Conservation (phyloP, 1,140 invertebrate species). For the Chymomyza costata region DNA sequence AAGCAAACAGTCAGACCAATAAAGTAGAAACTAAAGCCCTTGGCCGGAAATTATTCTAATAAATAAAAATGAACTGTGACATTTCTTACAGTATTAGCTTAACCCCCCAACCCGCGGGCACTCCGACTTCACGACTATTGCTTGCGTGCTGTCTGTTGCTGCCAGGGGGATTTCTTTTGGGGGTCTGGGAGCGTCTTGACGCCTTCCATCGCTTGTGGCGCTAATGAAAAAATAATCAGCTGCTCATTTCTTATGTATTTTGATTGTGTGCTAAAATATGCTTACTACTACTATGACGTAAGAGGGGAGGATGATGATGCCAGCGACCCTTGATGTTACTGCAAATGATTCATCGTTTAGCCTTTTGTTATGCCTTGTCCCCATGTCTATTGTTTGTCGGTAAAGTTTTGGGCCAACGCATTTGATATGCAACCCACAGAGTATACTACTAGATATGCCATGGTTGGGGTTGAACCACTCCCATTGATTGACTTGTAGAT, state of each 20-base stretch:
- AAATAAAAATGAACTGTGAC: conserved; percentile 70
- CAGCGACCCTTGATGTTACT: conserved; percentile 13
- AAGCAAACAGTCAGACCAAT: too few relatives aligned
- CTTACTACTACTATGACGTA: neutral
- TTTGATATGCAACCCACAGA: too few relatives aligned
- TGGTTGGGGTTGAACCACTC: too few relatives aligned
- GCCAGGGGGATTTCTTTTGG: conserved; percentile 4
- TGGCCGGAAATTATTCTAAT: conserved; percentile 55
- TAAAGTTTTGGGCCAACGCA: too few relatives aligned
- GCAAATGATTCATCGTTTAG: conserved; percentile 41
- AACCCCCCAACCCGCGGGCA: neutral
- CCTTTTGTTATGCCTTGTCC: neutral
- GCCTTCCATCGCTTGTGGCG: conserved; percentile 6
- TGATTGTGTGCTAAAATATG: conserved; percentile 58
- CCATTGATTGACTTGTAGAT: too few relatives aligned
- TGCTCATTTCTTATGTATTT: conserved; percentile 66
- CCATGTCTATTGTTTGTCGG: conserved; percentile 58
- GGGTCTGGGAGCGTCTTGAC: too few relatives aligned
- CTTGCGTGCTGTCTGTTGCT: neutral
- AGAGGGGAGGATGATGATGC: neutral
- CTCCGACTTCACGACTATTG: too few relatives aligned
- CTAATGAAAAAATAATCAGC: conserved; percentile 72
- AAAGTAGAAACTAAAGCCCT: too few relatives aligned
- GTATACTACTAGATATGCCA: too few relatives aligned
- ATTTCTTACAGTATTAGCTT: conserved; percentile 33